Percentiles rank a stretch among this genome's conserved stretches.
phyloP scores from a whole-genome alignment of 2,888 invertebrate species.

The Phragmatobia fuliginosa region DNA sequence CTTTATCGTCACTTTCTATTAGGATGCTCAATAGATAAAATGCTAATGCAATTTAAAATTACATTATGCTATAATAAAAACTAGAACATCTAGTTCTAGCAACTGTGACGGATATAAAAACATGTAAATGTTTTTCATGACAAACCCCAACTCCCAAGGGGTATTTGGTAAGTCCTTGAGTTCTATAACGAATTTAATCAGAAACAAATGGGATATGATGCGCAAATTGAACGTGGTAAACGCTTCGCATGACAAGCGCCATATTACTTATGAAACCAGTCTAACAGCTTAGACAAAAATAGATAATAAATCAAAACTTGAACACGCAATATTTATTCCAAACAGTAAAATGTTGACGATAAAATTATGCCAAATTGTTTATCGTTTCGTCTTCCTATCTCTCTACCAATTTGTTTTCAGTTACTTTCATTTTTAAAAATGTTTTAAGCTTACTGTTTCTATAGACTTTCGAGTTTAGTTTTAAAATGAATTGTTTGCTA shows the following conservation, averaged over 20 bases:
- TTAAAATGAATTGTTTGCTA: neutral
- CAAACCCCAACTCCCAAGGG: neutral
- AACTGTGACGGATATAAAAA: neutral
- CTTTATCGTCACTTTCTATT: too few species aligned
- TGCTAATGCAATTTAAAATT: too few species aligned
- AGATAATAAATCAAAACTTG: neutral
- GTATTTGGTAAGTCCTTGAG: neutral
- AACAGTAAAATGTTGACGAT: neutral
- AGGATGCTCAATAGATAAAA: too few species aligned
- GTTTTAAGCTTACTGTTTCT: neutral
- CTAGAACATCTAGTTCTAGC: too few species aligned
- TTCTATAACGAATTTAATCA: neutral
- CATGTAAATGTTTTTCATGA: neutral
- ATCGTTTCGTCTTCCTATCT: neutral
- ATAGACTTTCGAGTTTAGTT: neutral
- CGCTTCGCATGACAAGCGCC: conserved; percentile 1
- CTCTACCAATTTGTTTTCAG: neutral
- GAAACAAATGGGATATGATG: neutral
- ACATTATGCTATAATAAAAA: too few species aligned
- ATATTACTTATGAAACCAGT: neutral
- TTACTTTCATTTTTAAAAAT: neutral
- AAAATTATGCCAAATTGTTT: neutral
- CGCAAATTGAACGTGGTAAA: neutral
- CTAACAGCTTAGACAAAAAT: neutral
- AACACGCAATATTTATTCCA: neutral